Evolutionary conservation across 2,113 vertebrate genomes (phyloP).

Genomic region (Ranitomeya variabilis): DNA sequence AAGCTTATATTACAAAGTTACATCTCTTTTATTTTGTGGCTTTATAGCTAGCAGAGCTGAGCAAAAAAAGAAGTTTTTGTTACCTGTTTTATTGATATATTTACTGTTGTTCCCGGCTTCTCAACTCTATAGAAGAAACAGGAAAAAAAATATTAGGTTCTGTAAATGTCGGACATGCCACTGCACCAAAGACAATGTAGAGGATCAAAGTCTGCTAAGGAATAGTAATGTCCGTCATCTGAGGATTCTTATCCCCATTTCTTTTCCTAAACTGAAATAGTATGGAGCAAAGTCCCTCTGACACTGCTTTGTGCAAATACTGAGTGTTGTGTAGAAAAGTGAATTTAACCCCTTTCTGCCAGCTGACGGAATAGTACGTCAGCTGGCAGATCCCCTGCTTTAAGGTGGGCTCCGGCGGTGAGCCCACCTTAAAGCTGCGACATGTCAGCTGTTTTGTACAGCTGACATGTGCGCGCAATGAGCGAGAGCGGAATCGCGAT

Average conservation of each 20-base stretch:
- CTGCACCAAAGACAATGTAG: neutral
- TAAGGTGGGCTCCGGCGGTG: no score
- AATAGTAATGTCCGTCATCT: neutral
- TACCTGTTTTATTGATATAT: neutral
- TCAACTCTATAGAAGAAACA: neutral
- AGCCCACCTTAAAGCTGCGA: no score
- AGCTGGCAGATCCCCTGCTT: no score
- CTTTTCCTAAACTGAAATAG: neutral
- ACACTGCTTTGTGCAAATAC: neutral
- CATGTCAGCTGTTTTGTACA: no score
- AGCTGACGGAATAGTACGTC: no score
- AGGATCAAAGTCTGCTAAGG: no score
- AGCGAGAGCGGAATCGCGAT: no score
- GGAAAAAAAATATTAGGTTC: neutral
- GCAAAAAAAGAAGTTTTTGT: neutral
- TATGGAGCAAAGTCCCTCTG: neutral
- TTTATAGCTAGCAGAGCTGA: neutral
- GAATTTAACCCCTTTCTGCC: no score
- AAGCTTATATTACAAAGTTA: neutral
- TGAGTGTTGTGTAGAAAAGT: neutral
- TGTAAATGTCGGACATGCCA: neutral
- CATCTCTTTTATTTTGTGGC: neutral
- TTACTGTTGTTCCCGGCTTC: neutral
- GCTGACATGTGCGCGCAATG: no score
- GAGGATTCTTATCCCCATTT: neutral